Evolutionary conservation across 2,888 invertebrate species (phyloP).

Genomic region (Caenorhabditis doughertyi): DNA sequence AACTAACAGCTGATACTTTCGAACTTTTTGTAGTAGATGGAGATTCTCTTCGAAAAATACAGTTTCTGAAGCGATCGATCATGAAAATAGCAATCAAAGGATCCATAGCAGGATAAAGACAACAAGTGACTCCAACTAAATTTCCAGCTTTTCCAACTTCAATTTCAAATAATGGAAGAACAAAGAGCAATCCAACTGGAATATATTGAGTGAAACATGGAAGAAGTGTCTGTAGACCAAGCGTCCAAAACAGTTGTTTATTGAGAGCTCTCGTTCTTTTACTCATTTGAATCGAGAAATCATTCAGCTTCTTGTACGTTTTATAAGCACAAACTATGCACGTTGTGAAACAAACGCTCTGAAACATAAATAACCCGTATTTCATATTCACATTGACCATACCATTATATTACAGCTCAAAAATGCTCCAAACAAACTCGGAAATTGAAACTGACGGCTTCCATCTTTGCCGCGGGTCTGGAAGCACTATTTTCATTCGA

Average conservation of each 20-base stretch:
- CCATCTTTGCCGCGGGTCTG: conserved; percentile 28
- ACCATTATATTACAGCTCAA: conserved; percentile 46
- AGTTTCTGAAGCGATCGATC: conserved; percentile 43
- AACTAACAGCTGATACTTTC: conserved; percentile 16
- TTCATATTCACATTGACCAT: too few relatives aligned
- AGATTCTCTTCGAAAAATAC: conserved; percentile 14
- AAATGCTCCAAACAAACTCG: conserved; percentile 31
- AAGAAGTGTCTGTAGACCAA: conserved; percentile 39
- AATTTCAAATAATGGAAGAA: conserved; percentile 46
- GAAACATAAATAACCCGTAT: background rate
- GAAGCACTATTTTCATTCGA: background rate
- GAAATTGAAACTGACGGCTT: background rate
- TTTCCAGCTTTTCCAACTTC: conserved; percentile 37
- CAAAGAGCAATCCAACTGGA: conserved; percentile 43
- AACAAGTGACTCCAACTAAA: conserved; percentile 35
- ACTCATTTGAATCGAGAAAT: conserved; percentile 42
- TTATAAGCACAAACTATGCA: conserved; percentile 44
- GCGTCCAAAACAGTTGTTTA: conserved; percentile 47
- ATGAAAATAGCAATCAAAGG: conserved; percentile 44
- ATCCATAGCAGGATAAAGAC: conserved; percentile 46
- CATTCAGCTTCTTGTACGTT: conserved; percentile 39
- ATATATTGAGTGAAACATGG: conserved; percentile 44
- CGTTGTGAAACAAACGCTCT: conserved; percentile 37
- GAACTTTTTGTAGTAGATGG: conserved; percentile 30
- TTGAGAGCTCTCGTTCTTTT: conserved; percentile 31